Evolutionary conservation across 2,797 vertebrate species (phyloP), one percentile per base, ranked within the genome.

Genomic region (Perdix hodgsoniae): DNA sequence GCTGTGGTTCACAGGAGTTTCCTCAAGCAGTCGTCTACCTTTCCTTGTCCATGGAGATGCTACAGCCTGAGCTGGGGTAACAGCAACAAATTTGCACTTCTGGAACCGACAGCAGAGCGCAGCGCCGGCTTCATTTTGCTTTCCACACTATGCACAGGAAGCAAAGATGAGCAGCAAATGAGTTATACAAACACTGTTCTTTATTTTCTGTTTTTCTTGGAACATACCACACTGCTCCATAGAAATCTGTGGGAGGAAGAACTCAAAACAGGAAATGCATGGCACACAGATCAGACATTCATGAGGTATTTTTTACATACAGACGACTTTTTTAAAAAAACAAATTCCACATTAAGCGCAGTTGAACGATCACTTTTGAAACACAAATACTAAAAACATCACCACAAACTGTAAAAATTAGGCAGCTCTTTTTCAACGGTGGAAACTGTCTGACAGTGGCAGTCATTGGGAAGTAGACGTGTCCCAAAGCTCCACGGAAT

Each of bases 181-280:
- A 77, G 71, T 77, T 63, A 82, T 11, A 5, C 78, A 85, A 85
- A 12, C 33, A 52, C 45, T 64, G 78, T 17, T 92, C 64, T 97
- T 96, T 97, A 97, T 92, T 94, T 91, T 91, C 83, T 87, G 66
- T 26, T 12, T 35, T 29, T 39, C 74, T 49, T 70, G 60, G 88
- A 93, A 85, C 33, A 54, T 35, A 47, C 29, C 64, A 23, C 40
- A 72, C 67, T 94, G 86, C 85, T 91, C 69, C 89, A 33, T n/a
- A 26, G 40, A 37, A 81, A 49, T 49, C 31, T 31, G 61, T 67
- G 33, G 26, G 80, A 91, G 86, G 76, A 61, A 83, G 15, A 94
- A 84, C 16, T 75, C 40, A 11, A 57, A 91, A 65, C 3, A 88
- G 69, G 86, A 42, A 84, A 96, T 45, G 42, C 42, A 71, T 64